Evolutionary conservation across 2,888 invertebrate species (phyloP), one percentile per base, ranked within the genome.

Genomic region (Catotricha subobsoleta): DNA sequence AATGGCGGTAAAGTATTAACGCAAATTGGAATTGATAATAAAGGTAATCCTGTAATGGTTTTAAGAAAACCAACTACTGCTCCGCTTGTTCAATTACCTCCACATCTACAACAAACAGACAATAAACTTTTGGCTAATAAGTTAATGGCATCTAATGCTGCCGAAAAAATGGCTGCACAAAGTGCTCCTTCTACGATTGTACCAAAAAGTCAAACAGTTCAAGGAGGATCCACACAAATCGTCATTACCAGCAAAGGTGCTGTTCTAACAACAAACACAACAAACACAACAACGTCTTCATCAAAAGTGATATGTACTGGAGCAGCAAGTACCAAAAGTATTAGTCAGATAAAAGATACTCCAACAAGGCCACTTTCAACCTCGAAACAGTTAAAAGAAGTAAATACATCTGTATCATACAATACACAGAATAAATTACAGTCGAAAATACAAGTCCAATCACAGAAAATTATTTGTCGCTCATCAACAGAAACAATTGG

Each of bases 261-360:
- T 12, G 51, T 64, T 20, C 44, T 63, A 4, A 59, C 60, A 6
- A 60, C 63, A 2, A 55, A 62, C 30, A 61, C 59, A 16, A 54
- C 59, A 2, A 59, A 60, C 20, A 60, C 59, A 48, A 55, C 60
- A 8, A 58, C 10, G 5, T 10, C 30, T n/a, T n/a, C n/a, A n/a
- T n/a, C n/a, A n/a, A n/a, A n/a, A n/a, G n/a, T n/a, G n/a, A n/a
- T n/a, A n/a, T n/a, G n/a, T n/a, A n/a, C n/a, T n/a, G n/a, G n/a
- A n/a, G n/a, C n/a, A n/a, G n/a, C n/a, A n/a, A n/a, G n/a, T n/a
- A n/a, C n/a, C n/a, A n/a, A n/a, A n/a, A n/a, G n/a, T n/a, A n/a
- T n/a, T n/a, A n/a, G n/a, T n/a, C n/a, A n/a, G n/a, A n/a, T n/a
- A n/a, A n/a, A n/a, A n/a, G n/a, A n/a, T n/a, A n/a, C n/a, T n/a